Base-by-base conservation (phyloP, 2,797 vertebrate genomes). In the Trachurus trachurus region DNA sequence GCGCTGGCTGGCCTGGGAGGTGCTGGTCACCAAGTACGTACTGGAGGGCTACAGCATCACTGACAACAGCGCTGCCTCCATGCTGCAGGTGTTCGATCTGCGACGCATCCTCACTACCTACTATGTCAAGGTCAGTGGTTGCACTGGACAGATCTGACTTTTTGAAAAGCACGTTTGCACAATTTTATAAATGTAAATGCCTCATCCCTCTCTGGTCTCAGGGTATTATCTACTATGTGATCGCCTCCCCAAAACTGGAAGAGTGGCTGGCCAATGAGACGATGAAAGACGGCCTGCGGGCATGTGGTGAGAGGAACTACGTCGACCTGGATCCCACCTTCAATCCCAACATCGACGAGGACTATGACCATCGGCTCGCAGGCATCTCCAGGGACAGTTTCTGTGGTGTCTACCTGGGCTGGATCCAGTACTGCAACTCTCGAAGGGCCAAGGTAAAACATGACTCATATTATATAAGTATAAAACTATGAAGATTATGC, bases 31-130 rank as follows among this genome's bases (percentile, higher is more conserved):
- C 11, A 99, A 99, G 67, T 99, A 99, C 11, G 97, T 99, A 63
- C 91, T 99, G 84, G 98, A 99, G 90, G 98, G 98, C 37, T 99
- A 99, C 80, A 99, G 98, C 91, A 99, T 99, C 94, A 99, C 97
- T 0, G 98, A 99, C 83, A 99, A 99, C 90, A 99, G 97, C 34
- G 98, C 98, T 0, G 98, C 98, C 61, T 99, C 98, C 83, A 99
- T 99, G 98, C 97, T 99, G 85, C 98, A 99, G 89, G 98, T 99
- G 83, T 99, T 99, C 44, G 98, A 99, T 80, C 96, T 99, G 22
- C 96, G 98, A 9, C 96, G 98, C 85, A 98, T 99, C 68, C 97
- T 99, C 84, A 99, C 97, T 65, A 99, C 98, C 22, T 99, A 99
- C 83, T 99, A 99, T 0, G 98, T 99, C 81, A 99, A 99, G 97